Conservation (phyloP, 2,797 vertebrate genomes). For the Sardinella longiceps region DNA sequence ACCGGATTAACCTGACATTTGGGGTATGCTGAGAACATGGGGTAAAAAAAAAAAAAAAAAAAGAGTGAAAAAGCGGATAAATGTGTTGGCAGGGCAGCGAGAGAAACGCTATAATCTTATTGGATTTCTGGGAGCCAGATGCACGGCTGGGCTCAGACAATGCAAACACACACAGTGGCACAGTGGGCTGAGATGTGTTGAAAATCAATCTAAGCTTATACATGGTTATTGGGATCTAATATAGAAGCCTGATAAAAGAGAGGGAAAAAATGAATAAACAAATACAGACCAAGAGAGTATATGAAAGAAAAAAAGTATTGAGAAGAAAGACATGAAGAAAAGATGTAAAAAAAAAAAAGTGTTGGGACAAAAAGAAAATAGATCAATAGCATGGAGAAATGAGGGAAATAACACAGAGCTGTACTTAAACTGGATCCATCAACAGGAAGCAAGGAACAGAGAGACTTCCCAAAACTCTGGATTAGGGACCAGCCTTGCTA, state of each 20-base stretch:
- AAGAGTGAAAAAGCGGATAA: slow-evolving; percentile 29
- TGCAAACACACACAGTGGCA: slow-evolving; percentile 20
- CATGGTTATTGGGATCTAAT: slow-evolving; percentile 6
- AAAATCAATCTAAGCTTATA: not conserved
- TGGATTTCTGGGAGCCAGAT: slow-evolving; percentile 15
- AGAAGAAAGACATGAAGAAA: not conserved
- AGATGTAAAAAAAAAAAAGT: not conserved
- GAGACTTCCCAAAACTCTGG: too few relatives aligned
- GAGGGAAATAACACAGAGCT: too few relatives aligned
- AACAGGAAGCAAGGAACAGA: too few relatives aligned
- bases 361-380: not conserved
- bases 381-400: too few relatives aligned
- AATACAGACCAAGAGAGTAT: not conserved
- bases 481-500: too few relatives aligned
- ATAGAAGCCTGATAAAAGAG: not conserved
- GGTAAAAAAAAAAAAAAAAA: not conserved
- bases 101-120: slow-evolving; percentile 14
- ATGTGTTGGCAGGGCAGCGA: not conserved
- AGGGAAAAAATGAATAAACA: not conserved
- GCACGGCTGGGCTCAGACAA: slow-evolving; percentile 11
- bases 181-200: not conserved
- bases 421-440: too few relatives aligned
- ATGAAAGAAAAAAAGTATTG: not conserved
- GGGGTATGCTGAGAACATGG: slow-evolving; percentile 2
- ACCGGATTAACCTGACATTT: slow-evolving; percentile 41